phyloP scores from a whole-genome alignment of 2,113 vertebrate species.

The Halichoerus grypus region DNA sequence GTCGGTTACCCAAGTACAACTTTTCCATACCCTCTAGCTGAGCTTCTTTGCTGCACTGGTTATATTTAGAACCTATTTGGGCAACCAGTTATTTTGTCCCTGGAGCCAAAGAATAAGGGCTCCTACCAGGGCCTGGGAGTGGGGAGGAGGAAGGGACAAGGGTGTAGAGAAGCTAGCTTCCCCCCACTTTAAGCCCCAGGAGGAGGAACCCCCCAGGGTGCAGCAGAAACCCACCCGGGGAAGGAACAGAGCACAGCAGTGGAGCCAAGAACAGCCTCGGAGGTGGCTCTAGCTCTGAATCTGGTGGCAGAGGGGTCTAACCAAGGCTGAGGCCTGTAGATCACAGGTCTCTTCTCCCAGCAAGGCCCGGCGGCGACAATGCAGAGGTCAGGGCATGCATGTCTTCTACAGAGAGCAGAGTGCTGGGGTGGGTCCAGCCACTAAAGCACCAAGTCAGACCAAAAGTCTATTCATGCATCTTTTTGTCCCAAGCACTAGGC shows the following conservation, averaged over 20 bases:
- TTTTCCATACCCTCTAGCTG: neutral
- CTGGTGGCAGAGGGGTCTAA: neutral
- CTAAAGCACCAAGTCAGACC: neutral
- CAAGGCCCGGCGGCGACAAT: neutral
- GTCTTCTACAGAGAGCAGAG: neutral
- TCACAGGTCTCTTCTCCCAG: neutral
- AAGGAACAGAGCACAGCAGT: neutral
- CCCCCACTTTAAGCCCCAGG: neutral
- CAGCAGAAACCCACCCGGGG: neutral
- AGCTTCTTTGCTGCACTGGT: neutral
- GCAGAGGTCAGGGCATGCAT: neutral
- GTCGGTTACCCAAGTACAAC: slow-evolving; percentile 43
- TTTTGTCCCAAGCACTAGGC: neutral
- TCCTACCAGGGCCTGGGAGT: neutral
- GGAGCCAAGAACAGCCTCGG: neutral
- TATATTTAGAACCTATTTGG: slow-evolving; percentile 47
- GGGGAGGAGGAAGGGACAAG: neutral
- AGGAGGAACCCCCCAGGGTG: neutral
- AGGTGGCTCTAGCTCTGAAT: neutral
- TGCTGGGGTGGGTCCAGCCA: neutral
- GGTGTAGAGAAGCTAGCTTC: neutral
- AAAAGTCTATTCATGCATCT: neutral
- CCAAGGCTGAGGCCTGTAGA: neutral
- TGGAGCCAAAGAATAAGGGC: neutral
- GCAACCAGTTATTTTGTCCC: slow-evolving; percentile 51